Conservation (phyloP, 2,888 invertebrate species). For the Busseola fusca region DNA sequence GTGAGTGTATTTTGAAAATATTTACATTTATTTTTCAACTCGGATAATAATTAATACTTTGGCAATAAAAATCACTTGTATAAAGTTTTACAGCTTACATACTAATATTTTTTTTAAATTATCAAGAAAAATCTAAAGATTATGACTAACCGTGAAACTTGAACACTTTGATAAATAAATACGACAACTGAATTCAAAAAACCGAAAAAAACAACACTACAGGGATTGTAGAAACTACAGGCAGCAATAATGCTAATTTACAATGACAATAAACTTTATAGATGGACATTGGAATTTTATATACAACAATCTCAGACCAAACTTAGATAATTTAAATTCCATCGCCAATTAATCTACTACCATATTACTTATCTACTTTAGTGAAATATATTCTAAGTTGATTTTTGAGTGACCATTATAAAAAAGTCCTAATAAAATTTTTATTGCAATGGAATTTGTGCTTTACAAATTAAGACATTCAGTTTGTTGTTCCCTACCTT, state of each 20-base stretch:
- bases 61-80: slow-evolving; percentile 8
- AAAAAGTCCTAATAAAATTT: neutral
- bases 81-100: neutral
- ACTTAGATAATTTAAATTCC: too few species aligned
- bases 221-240: too few species aligned
- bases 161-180: neutral
- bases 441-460: neutral
- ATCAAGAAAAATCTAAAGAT: neutral
- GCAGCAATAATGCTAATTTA: too few species aligned
- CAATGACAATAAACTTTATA: too few species aligned
- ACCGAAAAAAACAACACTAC: too few species aligned
- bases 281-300: too few species aligned
- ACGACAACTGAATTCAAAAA: neutral
- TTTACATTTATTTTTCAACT: slow-evolving; percentile 15
- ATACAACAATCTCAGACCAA: too few species aligned
- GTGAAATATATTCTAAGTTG: too few species aligned
- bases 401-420: neutral
- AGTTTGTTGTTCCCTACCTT: neutral
- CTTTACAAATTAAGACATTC: neutral
- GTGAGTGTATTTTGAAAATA: neutral
- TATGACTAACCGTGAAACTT: neutral
- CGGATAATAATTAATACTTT: slow-evolving; percentile 33
- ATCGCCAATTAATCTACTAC: too few species aligned
- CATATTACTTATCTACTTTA: too few species aligned
- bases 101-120: too few species aligned